Evolutionary conservation across 2,888 invertebrate genomes (phyloP), one percentile per base, ranked within the genome.

Genomic region (Ectobius pallidus): DNA sequence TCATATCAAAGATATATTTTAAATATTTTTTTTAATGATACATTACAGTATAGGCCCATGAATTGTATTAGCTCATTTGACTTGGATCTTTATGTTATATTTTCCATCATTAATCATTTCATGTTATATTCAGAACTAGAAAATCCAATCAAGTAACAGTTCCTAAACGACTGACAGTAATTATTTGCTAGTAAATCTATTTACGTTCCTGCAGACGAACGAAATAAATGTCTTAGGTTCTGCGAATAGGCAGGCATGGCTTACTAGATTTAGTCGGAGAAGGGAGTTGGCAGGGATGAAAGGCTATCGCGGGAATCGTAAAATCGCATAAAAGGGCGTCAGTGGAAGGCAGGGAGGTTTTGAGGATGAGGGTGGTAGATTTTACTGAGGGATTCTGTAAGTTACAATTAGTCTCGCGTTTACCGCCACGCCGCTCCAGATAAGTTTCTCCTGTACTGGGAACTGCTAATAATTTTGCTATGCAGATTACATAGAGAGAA

Each of bases 221-320:
- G n/a, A n/a, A n/a, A n/a, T n/a, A n/a, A 34, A 34, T 34, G 6
- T 34, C 34, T 7, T 34, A n/a, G 3, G 14, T 30, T 58, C 14
- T 4, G n/a, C 30, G 65, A 46, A 44, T 42, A 46, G 44, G 44
- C 65, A 44, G 65, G 9, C 27, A 14, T 44, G 65, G 30, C 25
- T 46, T n/a, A 65, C 32, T n/a, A 65, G 46, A 46, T 34, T 65
- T 14, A 46, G 44, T 44, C 46, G 27, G 44, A n/a, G 27, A n/a
- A 14, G n/a, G 65, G 46, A 46, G 65, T 44, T 42, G 65, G 44
- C 46, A 65, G 69, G 73, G 69, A 73, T 69, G 70, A 73, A 73
- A 73, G 73, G 73, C 62, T 73, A 73, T 73, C 73, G 69, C 73
- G 73, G 69, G 69, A 61, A 73, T 73, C 73, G 61, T 73, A 73